Evolutionary conservation across 2,888 invertebrate species (phyloP).

Genomic region (Achlya flavicornis): DNA sequence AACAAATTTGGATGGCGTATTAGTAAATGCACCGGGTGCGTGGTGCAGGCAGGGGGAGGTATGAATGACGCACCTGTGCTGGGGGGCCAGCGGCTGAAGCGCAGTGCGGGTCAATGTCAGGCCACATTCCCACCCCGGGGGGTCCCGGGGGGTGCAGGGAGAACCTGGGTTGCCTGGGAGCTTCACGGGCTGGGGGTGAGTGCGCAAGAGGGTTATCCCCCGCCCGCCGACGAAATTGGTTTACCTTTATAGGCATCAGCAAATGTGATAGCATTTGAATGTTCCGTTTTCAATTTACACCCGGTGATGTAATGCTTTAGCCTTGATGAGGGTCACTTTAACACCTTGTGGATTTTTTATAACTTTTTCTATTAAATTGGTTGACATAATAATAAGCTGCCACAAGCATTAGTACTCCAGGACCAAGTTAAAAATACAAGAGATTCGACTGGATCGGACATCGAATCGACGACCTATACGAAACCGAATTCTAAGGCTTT

Average conservation of each 20-base stretch:
- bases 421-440: too few species aligned
- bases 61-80: constrained; percentile 68
- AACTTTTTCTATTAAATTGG: too few species aligned
- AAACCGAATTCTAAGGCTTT: too few species aligned
- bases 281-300: constrained; percentile 42
- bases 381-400: too few species aligned
- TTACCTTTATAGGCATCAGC: constrained; percentile 44
- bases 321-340: constrained; percentile 12
- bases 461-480: too few species aligned
- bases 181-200: constrained; percentile 21
- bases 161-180: constrained; percentile 24
- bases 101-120: constrained; percentile 71
- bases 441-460: too few species aligned
- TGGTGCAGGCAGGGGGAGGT: constrained; percentile 31
- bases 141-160: neutral
- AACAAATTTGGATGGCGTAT: neutral
- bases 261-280: constrained; percentile 43
- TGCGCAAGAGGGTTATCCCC: constrained; percentile 28
- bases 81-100: constrained; percentile 31
- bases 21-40: constrained; percentile 24
- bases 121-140: constrained; percentile 32
- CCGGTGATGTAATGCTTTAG: constrained; percentile 12
- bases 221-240: constrained; percentile 39
- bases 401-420: too few species aligned
- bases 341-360: neutral